Evolutionary conservation across 2,888 invertebrate species (phyloP), one percentile per base, ranked within the genome.

Genomic region (Eurytoma adleriae): DNA sequence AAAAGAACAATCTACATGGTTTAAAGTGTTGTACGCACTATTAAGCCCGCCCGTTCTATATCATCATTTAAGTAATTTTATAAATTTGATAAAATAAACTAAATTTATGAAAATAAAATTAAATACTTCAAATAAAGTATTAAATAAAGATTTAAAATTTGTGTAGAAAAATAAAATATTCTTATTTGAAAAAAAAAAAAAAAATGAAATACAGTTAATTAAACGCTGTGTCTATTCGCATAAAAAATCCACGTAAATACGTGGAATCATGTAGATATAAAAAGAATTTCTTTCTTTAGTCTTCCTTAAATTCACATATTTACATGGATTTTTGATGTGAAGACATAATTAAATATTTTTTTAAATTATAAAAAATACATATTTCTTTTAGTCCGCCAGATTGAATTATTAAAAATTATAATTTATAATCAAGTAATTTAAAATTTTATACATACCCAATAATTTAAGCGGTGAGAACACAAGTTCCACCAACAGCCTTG

Each of bases 401-500:
- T 64, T 57, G 70, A 81, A 54, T 86, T 84, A 85, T 86, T 85
- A 57, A 59, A 52, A 40, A 62, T 71, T 40, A 72, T 27, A 67
- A 27, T 56, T 62, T 74, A 59, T 16, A 54, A 50, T 3, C 48
- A 12, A 48, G 56, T 54, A 40, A 67, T 30, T 16, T 10, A 61
- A 57, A 50, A 69, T 62, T 66, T 66, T 40, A 68, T 68, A 86
- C 84, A 82, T 84, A 88, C 86, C 84, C 73, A 80, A 75, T 83
- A 56, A 70, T 83, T 95, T 96, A 99, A 89, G 98, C 98, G 90
- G 96, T 95, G 91, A 99, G 93, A 87, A 99, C 96, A 92, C 99
- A 99, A 86, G 95, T 98, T 88, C 99, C 99, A 85, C 99, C 99
- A 86, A 96, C 98, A 90, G 95, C 94, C 93, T 99, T 99, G 91